Percentiles rank a stretch among this genome's conserved stretches.
phyloP scores from a whole-genome alignment of 1,140 invertebrate species.

The Atopsyche davidsoni region DNA sequence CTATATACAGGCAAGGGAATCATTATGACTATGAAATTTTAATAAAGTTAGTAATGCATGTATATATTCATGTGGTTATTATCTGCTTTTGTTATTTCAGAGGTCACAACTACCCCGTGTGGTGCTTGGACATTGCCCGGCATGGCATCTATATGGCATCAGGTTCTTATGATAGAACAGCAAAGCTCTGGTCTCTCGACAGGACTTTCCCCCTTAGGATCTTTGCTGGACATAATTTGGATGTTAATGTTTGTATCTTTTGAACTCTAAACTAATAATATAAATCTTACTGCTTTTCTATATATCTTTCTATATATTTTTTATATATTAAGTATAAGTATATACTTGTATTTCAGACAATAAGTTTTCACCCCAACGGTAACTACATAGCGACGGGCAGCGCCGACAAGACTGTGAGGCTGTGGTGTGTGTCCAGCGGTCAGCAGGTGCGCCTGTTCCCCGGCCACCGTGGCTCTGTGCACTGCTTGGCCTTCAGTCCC shows the following conservation, averaged over 20 bases:
- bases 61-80: conserved; percentile 1
- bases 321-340: too few species aligned
- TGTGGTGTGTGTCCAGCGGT: conserved; percentile 61
- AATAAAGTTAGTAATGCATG: conserved; percentile 2
- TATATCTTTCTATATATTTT: too few species aligned
- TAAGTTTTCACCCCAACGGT: conserved; percentile 79
- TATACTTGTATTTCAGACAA: conserved; percentile 51
- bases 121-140: conserved; percentile 73
- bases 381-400: conserved; percentile 75
- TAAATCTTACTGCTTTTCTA: not conserved
- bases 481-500: conserved; percentile 72
- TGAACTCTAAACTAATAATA: not conserved
- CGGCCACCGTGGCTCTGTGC: conserved; percentile 69
- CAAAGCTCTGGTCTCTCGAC: conserved; percentile 79
- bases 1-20: conserved; percentile 70
- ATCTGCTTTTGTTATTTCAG: conserved; percentile 38
- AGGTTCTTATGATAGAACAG: conserved; percentile 78
- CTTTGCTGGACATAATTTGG: conserved; percentile 75
- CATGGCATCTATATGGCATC: conserved; percentile 70
- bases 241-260: conserved; percentile 65
- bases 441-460: conserved; percentile 72
- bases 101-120: conserved; percentile 82
- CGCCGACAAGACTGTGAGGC: conserved; percentile 65
- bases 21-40: too few species aligned
- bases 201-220: conserved; percentile 71